phyloP scores from a whole-genome alignment of 2,113 vertebrate genomes.

The Megaceryle torquata region DNA sequence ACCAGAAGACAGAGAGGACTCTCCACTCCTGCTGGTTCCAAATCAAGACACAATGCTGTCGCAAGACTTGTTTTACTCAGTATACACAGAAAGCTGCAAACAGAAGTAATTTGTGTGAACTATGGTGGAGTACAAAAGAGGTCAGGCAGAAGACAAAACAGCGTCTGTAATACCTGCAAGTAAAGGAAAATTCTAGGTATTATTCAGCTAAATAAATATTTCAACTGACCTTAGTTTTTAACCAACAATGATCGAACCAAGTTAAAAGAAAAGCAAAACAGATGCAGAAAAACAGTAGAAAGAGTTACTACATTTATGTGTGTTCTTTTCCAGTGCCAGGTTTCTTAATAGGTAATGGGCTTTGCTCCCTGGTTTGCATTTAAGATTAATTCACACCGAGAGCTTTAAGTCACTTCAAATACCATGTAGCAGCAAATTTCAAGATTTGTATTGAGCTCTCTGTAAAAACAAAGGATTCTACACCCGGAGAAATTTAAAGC shows the following conservation, averaged over 20 bases:
- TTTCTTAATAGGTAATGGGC: not conserved
- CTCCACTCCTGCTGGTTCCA: not conserved
- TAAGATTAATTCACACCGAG: conserved; percentile 48
- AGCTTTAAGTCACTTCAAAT: conserved; percentile 46
- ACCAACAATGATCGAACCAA: not conserved
- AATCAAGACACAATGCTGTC: not conserved
- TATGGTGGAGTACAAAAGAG: not conserved
- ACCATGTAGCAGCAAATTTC: conserved; percentile 6
- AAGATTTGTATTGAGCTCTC: conserved; percentile 22
- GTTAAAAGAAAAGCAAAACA: not conserved
- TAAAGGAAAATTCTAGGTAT: not conserved
- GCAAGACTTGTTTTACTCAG: not conserved
- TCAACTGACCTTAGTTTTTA: not conserved
- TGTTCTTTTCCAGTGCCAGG: not conserved
- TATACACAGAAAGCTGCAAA: not conserved
- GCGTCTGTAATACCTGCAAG: not conserved
- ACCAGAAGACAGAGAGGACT: not conserved
- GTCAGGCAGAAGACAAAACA: not conserved
- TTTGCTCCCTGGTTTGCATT: conserved; percentile 30
- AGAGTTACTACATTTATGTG: not conserved
- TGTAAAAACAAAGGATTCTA: conserved; percentile 48
- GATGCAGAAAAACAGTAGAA: not conserved
- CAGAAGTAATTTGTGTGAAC: not conserved
- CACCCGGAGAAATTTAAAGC: not conserved
- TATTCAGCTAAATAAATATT: not conserved